These are phyloP conservation scores for Melangyna quadrimaculata DNA, from an alignment of 2,888 invertebrate species.

Conservation along the genomic window DNA sequence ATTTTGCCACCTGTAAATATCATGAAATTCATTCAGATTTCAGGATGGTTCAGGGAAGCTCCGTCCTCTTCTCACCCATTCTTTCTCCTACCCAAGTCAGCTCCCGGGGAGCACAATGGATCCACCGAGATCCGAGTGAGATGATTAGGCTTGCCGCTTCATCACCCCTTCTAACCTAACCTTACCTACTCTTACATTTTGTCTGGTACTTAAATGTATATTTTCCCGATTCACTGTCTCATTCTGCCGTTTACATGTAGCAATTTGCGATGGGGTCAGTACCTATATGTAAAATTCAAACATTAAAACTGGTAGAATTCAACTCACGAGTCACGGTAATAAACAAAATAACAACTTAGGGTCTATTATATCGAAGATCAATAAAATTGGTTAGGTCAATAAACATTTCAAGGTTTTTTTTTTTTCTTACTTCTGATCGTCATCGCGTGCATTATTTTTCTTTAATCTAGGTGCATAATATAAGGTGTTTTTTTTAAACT, in stretches of 20 bases:
- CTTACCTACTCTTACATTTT: too few species aligned
- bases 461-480: not conserved
- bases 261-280: not conserved
- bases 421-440: not conserved
- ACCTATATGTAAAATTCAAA: too few species aligned
- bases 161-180: too few species aligned
- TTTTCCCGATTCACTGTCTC: not conserved
- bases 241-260: not conserved
- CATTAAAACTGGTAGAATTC: not conserved
- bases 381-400: slow-evolving; percentile 4
- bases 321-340: not conserved
- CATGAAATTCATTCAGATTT: too few species aligned
- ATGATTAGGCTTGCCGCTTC: too few species aligned
- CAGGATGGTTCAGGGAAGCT: too few species aligned
- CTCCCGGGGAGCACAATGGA: too few species aligned
- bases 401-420: slow-evolving; percentile 13
- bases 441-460: not conserved
- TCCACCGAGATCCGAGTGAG: too few species aligned
- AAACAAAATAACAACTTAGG: not conserved
- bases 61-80: too few species aligned
- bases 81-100: too few species aligned
- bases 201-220: too few species aligned
- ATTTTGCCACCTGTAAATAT: too few species aligned
- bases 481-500: not conserved
- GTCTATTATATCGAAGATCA: not conserved